phyloP scores from a whole-genome alignment of 2,888 invertebrate genomes.

The Vanessa cardui region DNA sequence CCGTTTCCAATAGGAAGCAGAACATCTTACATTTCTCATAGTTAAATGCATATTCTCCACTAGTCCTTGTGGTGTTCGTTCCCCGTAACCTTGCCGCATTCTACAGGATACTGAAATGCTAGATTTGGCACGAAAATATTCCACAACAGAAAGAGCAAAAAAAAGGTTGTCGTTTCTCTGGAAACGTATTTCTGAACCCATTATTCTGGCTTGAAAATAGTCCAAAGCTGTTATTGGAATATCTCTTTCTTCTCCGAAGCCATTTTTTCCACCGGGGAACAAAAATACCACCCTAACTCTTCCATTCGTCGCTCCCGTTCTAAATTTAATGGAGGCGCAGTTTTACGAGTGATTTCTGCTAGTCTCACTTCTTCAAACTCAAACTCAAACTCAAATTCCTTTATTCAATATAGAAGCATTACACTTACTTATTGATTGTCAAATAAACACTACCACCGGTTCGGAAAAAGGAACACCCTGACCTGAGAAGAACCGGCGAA shows the following conservation, averaged over 20 bases:
- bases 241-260: slow-evolving; percentile 38
- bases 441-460: no score
- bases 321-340: slow-evolving; percentile 30
- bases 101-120: neutral
- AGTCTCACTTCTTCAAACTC: no score
- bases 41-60: slow-evolving; percentile 46
- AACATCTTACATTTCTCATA: neutral
- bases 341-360: slow-evolving; percentile 18
- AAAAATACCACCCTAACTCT: slow-evolving; percentile 43
- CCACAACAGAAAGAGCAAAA: neutral
- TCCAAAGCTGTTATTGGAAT: neutral
- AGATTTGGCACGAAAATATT: neutral
- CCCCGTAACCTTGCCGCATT: slow-evolving; percentile 4
- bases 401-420: no score
- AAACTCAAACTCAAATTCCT: no score
- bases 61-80: slow-evolving; percentile 3
- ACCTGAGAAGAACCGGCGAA: no score
- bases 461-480: no score
- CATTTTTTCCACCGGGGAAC: slow-evolving; percentile 43
- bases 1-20: neutral
- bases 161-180: neutral
- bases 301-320: slow-evolving; percentile 35
- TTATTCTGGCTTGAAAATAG: neutral
- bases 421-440: no score
- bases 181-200: neutral